Base-by-base conservation (phyloP, 2,113 vertebrate genomes). In the Ophthalmolycus amberensis region DNA sequence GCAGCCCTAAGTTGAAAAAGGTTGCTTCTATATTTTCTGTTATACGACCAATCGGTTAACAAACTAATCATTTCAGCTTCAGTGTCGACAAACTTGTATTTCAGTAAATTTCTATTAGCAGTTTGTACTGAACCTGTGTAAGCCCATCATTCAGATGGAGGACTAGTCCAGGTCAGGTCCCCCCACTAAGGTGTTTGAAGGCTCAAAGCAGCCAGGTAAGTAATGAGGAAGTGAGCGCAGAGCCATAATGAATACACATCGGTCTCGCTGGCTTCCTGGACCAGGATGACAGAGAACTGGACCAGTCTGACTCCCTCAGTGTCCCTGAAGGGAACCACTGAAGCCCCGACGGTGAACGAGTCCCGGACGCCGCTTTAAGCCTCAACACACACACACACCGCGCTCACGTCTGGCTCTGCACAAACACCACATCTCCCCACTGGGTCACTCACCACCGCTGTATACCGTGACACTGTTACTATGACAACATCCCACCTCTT, bases 401-500 rank as follows among this genome's bases (percentile, higher is more conserved):
- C 71, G 60, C 79, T 68, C 63, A 60, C 37, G 62, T 84, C 73
- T 66, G 66, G 22, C 56, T 58, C 72, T 7, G 11, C 37, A 64
- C 67, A 70, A 75, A 79, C 64, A 60, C 79, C 79, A 27, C 83
- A 56, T 62, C 63, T 40, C 62, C 70, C 77, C 34, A 82, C 83
- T 79, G 85, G 80, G 84, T 89, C 83, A 71, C 59, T 77, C 68
- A 63, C 52, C 71, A 40, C 77, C 60, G n/a, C 77, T 65, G 20
- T 32, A 4, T 46, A 89, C 71, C 48, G 10, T 84, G 75, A 85
- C 89, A 90, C 34, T 1, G 92, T 95, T 92, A 70, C 90, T 80
- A 93, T 93, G 91, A 90, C 89, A 85, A 93, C 88, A 20, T 82
- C 77, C 78, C 87, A 84, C 81, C 88, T 88, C 90, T 89, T 79